Percentiles rank a stretch among this genome's conserved stretches.
Conservation (phyloP, 2,113 vertebrate species). For the Gorsachius goisagi region DNA sequence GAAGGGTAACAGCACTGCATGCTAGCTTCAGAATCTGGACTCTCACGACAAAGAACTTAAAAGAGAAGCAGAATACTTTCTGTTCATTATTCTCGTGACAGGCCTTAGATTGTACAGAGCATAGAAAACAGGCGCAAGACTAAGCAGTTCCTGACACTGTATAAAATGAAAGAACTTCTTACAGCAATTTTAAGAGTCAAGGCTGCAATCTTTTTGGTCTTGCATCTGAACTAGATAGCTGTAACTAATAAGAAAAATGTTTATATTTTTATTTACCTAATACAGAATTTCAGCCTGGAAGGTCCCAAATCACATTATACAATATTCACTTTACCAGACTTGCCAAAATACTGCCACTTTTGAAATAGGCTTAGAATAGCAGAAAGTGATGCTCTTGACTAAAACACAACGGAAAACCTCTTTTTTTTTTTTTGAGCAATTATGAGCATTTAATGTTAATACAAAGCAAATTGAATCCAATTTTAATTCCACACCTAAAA, state of each 20-base stretch:
- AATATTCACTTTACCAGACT: neutral
- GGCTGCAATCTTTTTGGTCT: neutral
- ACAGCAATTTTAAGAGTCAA: slow-evolving; percentile 28
- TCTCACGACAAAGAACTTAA: slow-evolving; percentile 55
- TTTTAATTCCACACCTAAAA: slow-evolving; percentile 53
- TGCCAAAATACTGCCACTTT: slow-evolving; percentile 3
- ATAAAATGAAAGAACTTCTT: slow-evolving; percentile 37
- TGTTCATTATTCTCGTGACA: slow-evolving; percentile 73
- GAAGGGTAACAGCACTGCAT: slow-evolving; percentile 51
- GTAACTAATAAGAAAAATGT: neutral
- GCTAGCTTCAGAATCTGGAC: slow-evolving; percentile 61
- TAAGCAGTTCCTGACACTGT: slow-evolving; percentile 66
- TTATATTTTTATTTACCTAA: slow-evolving; percentile 28
- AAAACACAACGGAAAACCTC: neutral
- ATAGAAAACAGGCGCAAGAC: slow-evolving; percentile 63
- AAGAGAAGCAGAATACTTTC: slow-evolving; percentile 47
- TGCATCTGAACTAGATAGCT: neutral
- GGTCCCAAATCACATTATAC: neutral
- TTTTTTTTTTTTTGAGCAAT: neutral
- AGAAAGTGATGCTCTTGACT: neutral
- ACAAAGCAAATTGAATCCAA: slow-evolving; percentile 13
- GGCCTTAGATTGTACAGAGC: slow-evolving; percentile 44
- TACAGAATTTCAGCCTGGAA: neutral
- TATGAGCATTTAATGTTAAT: neutral
- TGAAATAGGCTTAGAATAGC: neutral